Conservation (phyloP, 2,797 vertebrate species). For the Phylloscopus collybita region DNA sequence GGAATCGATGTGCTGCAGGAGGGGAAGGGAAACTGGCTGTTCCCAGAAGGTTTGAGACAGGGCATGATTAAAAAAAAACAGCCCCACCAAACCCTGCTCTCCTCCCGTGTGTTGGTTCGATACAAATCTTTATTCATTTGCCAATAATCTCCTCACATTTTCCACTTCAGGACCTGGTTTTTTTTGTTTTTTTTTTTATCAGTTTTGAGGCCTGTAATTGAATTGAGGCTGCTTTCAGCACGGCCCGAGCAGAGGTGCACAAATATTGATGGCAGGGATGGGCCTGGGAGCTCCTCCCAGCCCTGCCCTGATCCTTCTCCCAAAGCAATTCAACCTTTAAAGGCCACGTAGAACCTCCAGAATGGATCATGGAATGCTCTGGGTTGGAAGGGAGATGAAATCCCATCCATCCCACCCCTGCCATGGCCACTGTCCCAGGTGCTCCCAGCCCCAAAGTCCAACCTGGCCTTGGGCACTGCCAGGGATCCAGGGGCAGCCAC, state of each 20-base stretch:
- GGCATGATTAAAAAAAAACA: conserved; percentile 79
- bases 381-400: fast-evolving
- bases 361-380: background rate
- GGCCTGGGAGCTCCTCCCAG: background rate
- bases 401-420: background rate
- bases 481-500: background rate
- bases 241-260: conserved; percentile 72
- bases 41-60: conserved; percentile 85
- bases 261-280: conserved; percentile 76
- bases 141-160: conserved; percentile 88
- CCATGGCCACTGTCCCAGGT: background rate
- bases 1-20: conserved; percentile 92
- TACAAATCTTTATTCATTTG: conserved; percentile 92
- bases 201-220: conserved; percentile 87
- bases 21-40: conserved; percentile 82
- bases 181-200: conserved; percentile 85
- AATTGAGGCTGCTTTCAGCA: conserved; percentile 86
- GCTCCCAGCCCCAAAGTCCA: background rate
- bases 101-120: conserved; percentile 81
- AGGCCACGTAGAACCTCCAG: conserved; percentile 71
- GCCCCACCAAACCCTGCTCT: conserved; percentile 73
- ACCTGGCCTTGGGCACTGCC: background rate
- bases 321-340: conserved; percentile 79
- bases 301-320: conserved; percentile 46
- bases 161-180: conserved; percentile 81